A percentile compares a stretch with the other conserved stretches of the same genome.
Evolutionary conservation across 2,797 vertebrate genomes (phyloP).

Genomic region (Hozukius guyotensis): DNA sequence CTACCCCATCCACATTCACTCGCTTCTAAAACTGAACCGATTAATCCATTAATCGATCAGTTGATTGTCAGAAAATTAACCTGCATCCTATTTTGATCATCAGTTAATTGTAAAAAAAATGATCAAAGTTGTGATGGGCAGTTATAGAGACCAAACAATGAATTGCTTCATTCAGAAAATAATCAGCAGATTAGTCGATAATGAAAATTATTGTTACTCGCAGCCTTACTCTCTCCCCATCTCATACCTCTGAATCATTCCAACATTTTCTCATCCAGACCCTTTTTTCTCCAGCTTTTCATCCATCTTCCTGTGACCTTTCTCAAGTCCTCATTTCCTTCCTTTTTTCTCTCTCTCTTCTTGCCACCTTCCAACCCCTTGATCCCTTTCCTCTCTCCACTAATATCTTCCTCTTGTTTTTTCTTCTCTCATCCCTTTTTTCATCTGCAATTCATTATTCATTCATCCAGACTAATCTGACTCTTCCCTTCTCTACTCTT

Average conservation of each 20-base stretch:
- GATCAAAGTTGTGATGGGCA: too few species aligned
- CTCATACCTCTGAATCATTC: background rate
- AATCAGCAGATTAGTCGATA: background rate
- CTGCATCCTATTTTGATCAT: background rate
- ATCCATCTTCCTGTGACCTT: conserved; percentile 34
- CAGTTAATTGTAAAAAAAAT: too few species aligned
- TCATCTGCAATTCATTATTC: conserved; percentile 15
- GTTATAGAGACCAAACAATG: too few species aligned
- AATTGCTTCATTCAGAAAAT: too few species aligned
- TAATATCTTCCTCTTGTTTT: conserved; percentile 17
- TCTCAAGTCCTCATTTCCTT: conserved; percentile 49
- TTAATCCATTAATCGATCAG: background rate
- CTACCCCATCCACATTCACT: background rate
- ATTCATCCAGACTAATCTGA: background rate
- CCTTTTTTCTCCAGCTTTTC: conserved; percentile 12
- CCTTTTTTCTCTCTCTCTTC: background rate
- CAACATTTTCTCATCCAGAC: conserved; percentile 11
- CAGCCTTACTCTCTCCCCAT: background rate
- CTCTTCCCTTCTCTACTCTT: background rate
- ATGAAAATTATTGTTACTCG: background rate
- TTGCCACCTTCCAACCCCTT: conserved; percentile 2
- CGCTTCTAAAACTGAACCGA: background rate
- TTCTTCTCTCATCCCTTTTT: background rate
- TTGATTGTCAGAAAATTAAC: background rate
- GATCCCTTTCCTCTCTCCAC: conserved; percentile 14